Conservation (phyloP, 2,797 vertebrate species). For the Valencia hispanica region DNA sequence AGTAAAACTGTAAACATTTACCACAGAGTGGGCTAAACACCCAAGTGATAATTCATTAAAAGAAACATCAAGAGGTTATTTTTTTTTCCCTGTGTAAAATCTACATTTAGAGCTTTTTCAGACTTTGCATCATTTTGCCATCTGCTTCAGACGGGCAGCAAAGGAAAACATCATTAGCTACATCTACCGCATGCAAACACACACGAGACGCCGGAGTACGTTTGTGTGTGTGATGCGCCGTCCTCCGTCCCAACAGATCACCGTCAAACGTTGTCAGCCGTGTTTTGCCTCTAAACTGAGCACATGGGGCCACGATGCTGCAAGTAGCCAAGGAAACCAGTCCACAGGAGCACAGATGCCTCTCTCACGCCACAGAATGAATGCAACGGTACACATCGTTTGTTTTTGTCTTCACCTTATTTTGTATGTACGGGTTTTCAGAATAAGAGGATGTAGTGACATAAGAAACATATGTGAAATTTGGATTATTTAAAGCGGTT, state of each 20-base stretch:
- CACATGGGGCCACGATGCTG: slow-evolving; percentile 3
- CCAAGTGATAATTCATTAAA: neutral
- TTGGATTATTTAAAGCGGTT: no score
- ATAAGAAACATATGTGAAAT: neutral
- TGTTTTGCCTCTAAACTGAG: slow-evolving; percentile 32
- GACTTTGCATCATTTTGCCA: slow-evolving; percentile 7
- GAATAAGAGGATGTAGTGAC: neutral
- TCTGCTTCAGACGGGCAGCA: slow-evolving; percentile 9
- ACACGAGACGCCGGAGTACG: slow-evolving; percentile 1
- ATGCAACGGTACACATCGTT: slow-evolving; percentile 27
- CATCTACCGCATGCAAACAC: slow-evolving; percentile 14
- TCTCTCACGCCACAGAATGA: slow-evolving; percentile 21
- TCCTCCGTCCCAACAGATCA: slow-evolving; percentile 37
- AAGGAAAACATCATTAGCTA: slow-evolving; percentile 36
- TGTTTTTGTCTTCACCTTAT: slow-evolving; percentile 32
- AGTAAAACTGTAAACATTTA: neutral
- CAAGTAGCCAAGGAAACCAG: slow-evolving; percentile 37
- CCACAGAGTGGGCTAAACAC: neutral
- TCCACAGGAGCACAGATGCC: neutral
- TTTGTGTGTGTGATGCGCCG: neutral
- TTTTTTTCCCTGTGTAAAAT: neutral
- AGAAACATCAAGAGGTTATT: neutral
- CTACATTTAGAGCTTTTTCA: neutral
- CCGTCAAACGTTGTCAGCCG: slow-evolving; percentile 24
- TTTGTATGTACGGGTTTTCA: neutral